Evolutionary conservation across 1,140 invertebrate species (phyloP).

Genomic region (Drosophila kanapiae): DNA sequence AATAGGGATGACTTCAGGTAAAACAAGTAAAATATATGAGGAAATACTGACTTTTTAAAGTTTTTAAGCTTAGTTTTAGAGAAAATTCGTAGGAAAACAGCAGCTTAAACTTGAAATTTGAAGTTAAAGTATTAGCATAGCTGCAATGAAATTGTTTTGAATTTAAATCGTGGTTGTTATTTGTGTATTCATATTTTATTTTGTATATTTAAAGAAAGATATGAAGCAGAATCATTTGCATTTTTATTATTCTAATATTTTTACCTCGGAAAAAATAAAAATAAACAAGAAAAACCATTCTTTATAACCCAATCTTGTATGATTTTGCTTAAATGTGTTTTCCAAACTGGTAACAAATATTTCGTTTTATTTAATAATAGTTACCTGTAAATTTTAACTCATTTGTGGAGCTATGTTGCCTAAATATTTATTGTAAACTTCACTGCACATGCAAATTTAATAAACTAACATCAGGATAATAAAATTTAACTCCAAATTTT

Average conservation of each 20-base stretch:
- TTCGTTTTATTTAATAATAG: no score
- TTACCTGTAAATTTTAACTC: background rate
- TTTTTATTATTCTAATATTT: background rate
- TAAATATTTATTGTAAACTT: background rate
- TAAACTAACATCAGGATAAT: background rate
- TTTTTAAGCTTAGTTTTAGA: no score
- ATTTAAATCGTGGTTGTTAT: background rate
- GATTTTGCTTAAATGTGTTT: background rate
- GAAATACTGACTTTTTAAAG: rapidly evolving
- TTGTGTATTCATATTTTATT: background rate
- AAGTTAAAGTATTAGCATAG: background rate
- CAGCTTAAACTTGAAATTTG: background rate
- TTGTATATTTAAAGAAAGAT: rapidly evolving
- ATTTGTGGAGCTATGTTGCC: background rate
- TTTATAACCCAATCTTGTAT: no score
- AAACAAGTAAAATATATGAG: no score
- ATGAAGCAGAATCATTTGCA: background rate
- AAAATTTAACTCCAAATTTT: background rate
- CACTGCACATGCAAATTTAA: background rate
- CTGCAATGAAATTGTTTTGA: background rate
- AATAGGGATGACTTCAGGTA: no score
- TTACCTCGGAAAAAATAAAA: no score
- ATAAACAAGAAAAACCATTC: no score
- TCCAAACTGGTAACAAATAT: background rate
- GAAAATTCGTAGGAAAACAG: no score